These are phyloP conservation scores for Mellilla xanthometata DNA, from an alignment of 2,888 invertebrate genomes.

Conservation along the genomic window DNA sequence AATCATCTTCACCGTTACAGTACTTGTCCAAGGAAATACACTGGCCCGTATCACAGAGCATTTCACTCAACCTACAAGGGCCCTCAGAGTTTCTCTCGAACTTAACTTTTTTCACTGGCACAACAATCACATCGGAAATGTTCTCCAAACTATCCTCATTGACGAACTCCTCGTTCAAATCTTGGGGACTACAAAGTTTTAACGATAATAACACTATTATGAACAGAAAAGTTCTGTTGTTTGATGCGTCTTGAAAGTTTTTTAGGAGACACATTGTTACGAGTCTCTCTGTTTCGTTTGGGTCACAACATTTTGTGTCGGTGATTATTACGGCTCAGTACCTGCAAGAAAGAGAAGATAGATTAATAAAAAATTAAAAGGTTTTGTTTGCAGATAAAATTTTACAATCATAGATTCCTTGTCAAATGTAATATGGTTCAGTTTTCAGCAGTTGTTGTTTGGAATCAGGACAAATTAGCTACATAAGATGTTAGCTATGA, in stretches of 20 bases:
- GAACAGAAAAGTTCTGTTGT: constrained; percentile 68
- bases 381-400: too few species aligned
- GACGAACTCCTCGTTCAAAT: constrained; percentile 68
- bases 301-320: constrained; percentile 59
- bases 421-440: too few species aligned
- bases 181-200: constrained; percentile 73
- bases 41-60: constrained; percentile 84
- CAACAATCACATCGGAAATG: constrained; percentile 51
- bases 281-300: constrained; percentile 33
- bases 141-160: constrained; percentile 64
- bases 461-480: too few species aligned
- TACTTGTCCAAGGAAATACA: constrained; percentile 89
- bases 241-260: constrained; percentile 57
- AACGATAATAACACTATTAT: constrained; percentile 69
- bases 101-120: constrained; percentile 58
- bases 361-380: too few species aligned
- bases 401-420: too few species aligned
- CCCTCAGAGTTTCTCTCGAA: constrained; percentile 50
- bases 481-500: too few species aligned
- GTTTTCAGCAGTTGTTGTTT: too few species aligned
- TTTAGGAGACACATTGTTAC: constrained; percentile 67
- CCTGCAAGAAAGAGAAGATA: constrained; percentile 55
- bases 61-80: constrained; percentile 83
- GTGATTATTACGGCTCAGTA: constrained; percentile 31
- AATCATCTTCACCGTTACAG: constrained; percentile 90